Percentiles rank a stretch among this genome's conserved stretches.
phyloP scores from a whole-genome alignment of 2,797 vertebrate species.

The Neostethus bicornis region DNA sequence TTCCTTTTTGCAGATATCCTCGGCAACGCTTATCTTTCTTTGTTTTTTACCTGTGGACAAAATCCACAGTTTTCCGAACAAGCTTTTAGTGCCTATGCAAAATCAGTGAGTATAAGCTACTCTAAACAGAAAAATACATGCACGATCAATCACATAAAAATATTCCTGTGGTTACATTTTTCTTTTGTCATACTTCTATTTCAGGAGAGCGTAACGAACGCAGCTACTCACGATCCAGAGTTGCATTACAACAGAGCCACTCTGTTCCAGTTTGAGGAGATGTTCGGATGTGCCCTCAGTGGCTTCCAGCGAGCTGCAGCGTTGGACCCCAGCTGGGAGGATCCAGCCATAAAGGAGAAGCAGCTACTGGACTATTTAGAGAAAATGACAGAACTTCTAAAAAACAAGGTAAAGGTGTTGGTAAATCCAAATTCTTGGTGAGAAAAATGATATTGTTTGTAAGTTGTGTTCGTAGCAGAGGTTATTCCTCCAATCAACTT shows the following conservation, averaged over 20 bases:
- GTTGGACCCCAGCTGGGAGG: slow-evolving; percentile 86
- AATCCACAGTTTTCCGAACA: slow-evolving; percentile 90
- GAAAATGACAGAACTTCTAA: slow-evolving; percentile 81
- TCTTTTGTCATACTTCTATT: background rate
- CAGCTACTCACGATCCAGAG: slow-evolving; percentile 86
- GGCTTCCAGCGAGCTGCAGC: slow-evolving; percentile 85
- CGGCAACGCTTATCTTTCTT: slow-evolving; percentile 90
- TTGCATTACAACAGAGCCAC: slow-evolving; percentile 89
- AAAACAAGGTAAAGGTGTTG: slow-evolving; percentile 80
- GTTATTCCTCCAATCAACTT: no score
- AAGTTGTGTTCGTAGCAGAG: no score
- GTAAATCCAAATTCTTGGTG: background rate
- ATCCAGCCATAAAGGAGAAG: slow-evolving; percentile 82
- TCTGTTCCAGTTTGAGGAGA: slow-evolving; percentile 91
- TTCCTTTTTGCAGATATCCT: slow-evolving; percentile 83
- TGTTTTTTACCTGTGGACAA: slow-evolving; percentile 91
- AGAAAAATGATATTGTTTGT: background rate
- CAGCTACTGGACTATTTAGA: slow-evolving; percentile 86
- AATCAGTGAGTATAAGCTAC: slow-evolving; percentile 83
- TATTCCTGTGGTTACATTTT: background rate
- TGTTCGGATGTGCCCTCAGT: slow-evolving; percentile 84
- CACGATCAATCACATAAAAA: background rate
- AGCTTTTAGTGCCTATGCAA: slow-evolving; percentile 89
- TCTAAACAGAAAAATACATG: background rate
- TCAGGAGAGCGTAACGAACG: slow-evolving; percentile 87